Conservation (phyloP, 2,888 invertebrate genomes). For the Macroteleia sp. region DNA sequence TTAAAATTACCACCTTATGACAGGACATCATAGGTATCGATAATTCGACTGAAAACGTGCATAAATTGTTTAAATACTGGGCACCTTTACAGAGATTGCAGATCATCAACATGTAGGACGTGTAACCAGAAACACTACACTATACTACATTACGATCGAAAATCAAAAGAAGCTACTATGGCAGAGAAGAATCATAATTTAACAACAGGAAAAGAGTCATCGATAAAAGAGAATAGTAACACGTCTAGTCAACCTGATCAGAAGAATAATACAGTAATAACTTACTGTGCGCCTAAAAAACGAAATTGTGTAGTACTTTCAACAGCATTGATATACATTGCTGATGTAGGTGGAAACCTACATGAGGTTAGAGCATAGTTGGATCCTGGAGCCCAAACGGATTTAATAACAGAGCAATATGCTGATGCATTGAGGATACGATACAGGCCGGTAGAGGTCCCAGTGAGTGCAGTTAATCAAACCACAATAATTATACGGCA, state of each 20-base stretch:
- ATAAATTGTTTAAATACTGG: constrained; percentile 14
- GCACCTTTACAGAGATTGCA: constrained; percentile 17
- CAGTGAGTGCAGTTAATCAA: neutral
- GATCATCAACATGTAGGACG: constrained; percentile 19
- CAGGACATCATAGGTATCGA: neutral
- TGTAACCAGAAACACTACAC: constrained; percentile 19
- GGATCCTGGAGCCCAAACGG: constrained; percentile 6
- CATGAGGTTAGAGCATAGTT: constrained; percentile 1
- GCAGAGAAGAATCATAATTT: neutral
- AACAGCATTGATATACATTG: neutral
- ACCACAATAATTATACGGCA: neutral
- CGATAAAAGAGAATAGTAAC: neutral
- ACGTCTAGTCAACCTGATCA: too few species aligned
- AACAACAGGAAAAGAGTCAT: neutral
- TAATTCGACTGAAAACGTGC: constrained; percentile 1
- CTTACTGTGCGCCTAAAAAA: neutral
- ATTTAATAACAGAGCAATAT: neutral
- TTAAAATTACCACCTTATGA: neutral
- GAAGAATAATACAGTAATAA: too few species aligned
- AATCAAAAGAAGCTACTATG: neutral
- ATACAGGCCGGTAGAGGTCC: neutral
- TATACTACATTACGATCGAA: neutral
- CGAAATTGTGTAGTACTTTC: neutral
- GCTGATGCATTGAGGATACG: neutral
- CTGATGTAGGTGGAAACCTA: neutral